These are phyloP conservation scores for Enoplosus armatus DNA, from an alignment of 2,797 vertebrate genomes.

Conservation along the genomic window DNA sequence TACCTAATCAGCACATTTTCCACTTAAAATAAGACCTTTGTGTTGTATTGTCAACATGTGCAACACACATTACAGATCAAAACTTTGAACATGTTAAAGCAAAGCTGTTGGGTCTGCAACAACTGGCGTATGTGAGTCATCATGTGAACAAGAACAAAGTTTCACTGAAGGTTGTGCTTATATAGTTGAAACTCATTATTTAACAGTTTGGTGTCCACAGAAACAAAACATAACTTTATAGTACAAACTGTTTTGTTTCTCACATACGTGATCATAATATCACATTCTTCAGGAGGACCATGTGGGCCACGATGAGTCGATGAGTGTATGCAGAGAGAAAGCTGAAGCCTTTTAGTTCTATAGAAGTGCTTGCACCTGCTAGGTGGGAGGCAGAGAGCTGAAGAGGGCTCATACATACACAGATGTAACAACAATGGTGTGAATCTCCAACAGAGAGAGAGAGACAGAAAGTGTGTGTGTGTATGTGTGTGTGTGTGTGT, in stretches of 20 bases:
- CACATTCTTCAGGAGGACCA: constrained; percentile 50
- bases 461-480: constrained; percentile 8
- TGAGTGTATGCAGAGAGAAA: constrained; percentile 64
- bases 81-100: background rate
- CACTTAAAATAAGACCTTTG: constrained; percentile 47
- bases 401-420: constrained; percentile 66
- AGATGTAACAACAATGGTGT: constrained; percentile 64
- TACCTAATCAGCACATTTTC: constrained; percentile 36
- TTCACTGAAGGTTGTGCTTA: constrained; percentile 12
- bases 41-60: constrained; percentile 21
- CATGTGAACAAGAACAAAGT: background rate
- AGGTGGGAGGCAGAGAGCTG: constrained; percentile 70
- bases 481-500: constrained; percentile 22
- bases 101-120: background rate
- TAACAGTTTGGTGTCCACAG: constrained; percentile 18
- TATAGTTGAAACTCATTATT: background rate
- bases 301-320: constrained; percentile 56
- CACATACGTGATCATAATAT: constrained; percentile 55
- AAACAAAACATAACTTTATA: constrained; percentile 40
- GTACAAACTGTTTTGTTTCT: constrained; percentile 57
- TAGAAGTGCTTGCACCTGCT: constrained; percentile 78
- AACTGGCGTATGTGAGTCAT: background rate
- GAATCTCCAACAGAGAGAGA: constrained; percentile 53
- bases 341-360: constrained; percentile 68
- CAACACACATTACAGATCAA: constrained; percentile 3